phyloP scores from a whole-genome alignment of 2,797 vertebrate species.

The Prunella strophiata region DNA sequence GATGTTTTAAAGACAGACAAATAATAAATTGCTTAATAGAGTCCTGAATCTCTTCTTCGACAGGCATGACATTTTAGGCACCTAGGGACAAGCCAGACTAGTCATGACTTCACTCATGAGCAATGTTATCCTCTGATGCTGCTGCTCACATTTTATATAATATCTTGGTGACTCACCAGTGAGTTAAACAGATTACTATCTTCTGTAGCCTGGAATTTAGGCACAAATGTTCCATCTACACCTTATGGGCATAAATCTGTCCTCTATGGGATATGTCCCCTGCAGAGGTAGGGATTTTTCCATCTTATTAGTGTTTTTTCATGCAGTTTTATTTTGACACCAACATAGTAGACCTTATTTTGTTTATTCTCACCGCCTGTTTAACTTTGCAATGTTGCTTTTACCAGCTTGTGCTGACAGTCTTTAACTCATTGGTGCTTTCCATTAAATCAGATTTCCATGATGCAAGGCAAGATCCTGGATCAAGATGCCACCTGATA shows the following conservation, averaged over 20 bases:
- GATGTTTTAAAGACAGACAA: neutral
- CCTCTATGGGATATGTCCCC: neutral
- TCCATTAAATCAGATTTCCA: neutral
- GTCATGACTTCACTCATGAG: neutral
- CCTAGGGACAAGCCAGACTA: neutral
- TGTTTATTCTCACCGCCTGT: neutral
- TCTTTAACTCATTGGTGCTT: neutral
- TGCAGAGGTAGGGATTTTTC: neutral
- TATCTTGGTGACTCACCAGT: neutral
- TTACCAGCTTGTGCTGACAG: neutral
- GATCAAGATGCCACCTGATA: neutral
- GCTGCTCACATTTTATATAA: neutral
- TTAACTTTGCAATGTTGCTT: neutral
- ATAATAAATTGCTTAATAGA: neutral
- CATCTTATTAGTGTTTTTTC: neutral
- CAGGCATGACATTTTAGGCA: neutral
- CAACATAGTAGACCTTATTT: neutral
- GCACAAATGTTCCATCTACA: neutral
- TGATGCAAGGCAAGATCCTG: neutral
- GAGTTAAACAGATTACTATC: neutral
- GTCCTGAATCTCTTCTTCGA: neutral
- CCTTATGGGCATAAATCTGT: neutral
- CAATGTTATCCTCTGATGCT: neutral
- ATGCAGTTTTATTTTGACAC: neutral
- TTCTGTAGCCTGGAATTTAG: neutral